Evolutionary conservation across 2,888 invertebrate species (phyloP).

Genomic region (Miltochrista miniata): DNA sequence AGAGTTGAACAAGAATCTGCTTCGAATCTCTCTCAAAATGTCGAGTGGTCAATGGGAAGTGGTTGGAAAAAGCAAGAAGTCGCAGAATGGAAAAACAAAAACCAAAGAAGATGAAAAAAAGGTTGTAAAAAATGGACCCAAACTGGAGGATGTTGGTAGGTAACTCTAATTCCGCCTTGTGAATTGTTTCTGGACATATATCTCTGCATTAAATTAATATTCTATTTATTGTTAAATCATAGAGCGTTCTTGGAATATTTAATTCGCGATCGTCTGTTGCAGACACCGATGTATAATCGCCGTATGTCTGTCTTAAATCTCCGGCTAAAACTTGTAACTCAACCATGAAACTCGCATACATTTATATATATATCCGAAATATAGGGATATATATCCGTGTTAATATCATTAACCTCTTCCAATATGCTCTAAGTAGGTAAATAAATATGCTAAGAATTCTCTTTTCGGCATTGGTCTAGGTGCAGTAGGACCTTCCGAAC

Average conservation of each 20-base stretch:
- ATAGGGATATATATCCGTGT: no score
- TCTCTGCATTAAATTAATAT: constrained; percentile 5
- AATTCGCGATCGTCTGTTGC: no score
- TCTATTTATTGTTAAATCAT: neutral
- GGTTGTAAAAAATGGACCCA: constrained; percentile 85
- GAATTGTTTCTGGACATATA: constrained; percentile 3
- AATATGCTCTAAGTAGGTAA: no score
- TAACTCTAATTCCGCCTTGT: constrained; percentile 41
- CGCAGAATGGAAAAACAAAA: constrained; percentile 79
- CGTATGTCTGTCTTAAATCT: no score
- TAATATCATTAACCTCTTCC: no score
- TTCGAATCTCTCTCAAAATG: constrained; percentile 55
- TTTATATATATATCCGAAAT: no score
- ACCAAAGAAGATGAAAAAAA: constrained; percentile 85
- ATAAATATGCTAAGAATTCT: no score
- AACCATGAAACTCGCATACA: no score
- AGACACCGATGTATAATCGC: no score
- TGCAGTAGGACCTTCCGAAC: no score
- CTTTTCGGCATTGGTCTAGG: no score
- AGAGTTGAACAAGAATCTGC: constrained; percentile 47
- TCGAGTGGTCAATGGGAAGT: constrained; percentile 88
- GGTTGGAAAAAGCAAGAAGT: constrained; percentile 86
- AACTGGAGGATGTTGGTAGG: constrained; percentile 91
- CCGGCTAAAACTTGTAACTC: no score
- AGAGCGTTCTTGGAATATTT: neutral